A percentile compares a stretch with the other conserved stretches of the same genome.
Evolutionary conservation across 2,113 vertebrate species (phyloP).

Genomic region (Apodemus sylvaticus): DNA sequence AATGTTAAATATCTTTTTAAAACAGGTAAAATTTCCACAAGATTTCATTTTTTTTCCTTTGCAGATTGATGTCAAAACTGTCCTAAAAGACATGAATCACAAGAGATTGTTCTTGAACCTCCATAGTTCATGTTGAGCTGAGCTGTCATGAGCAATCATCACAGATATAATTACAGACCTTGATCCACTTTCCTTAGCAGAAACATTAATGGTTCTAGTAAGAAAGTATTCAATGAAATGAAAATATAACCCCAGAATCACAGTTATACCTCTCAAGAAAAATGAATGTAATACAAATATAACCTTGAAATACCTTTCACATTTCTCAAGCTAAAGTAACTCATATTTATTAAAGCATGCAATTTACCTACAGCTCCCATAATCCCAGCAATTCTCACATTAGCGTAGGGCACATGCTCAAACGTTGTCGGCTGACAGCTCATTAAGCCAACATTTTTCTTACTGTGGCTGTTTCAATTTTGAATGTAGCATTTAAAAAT

Average conservation of each 20-base stretch:
- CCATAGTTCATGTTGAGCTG: not conserved
- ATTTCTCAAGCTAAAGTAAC: slow-evolving; percentile 52
- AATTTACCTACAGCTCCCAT: slow-evolving; percentile 42
- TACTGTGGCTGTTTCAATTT: slow-evolving; percentile 45
- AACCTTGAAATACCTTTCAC: slow-evolving; percentile 67
- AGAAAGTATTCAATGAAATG: slow-evolving; percentile 48
- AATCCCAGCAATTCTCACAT: slow-evolving; percentile 30
- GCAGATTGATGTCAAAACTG: not conserved
- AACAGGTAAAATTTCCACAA: not conserved
- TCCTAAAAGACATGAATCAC: not conserved
- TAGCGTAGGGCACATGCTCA: not conserved
- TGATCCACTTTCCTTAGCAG: slow-evolving; percentile 39
- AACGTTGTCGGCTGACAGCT: slow-evolving; percentile 27
- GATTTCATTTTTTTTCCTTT: slow-evolving; percentile 30
- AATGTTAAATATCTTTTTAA: not conserved
- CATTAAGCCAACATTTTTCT: slow-evolving; percentile 31
- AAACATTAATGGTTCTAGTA: slow-evolving; percentile 5
- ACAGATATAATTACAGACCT: not conserved
- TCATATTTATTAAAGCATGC: slow-evolving; percentile 63
- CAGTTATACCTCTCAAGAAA: slow-evolving; percentile 52
- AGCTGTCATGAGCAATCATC: slow-evolving; percentile 51
- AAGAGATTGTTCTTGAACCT: slow-evolving; percentile 25
- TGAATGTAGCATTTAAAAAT: slow-evolving; percentile 58
- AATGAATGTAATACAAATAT: slow-evolving; percentile 64
- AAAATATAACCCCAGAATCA: slow-evolving; percentile 62